Evolutionary conservation across 2,113 vertebrate species (phyloP), one percentile per base, ranked within the genome.

Genomic region (Megaleporinus macrocephalus): DNA sequence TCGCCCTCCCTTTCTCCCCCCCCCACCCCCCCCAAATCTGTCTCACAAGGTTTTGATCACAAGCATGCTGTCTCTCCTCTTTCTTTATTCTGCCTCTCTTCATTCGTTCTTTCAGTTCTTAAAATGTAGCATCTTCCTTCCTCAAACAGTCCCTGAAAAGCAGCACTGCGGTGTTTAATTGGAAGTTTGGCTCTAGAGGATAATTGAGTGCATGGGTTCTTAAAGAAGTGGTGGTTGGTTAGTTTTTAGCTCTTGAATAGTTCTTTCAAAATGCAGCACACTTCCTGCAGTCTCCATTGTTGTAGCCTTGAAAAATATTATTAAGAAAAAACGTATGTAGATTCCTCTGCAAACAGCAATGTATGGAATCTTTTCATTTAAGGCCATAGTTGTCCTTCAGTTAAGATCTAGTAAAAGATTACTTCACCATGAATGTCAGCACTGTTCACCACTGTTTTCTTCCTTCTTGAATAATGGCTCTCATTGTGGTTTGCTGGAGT

Each of bases 81-180:
- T 27, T 29, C 22, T 55, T 57, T 57, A 22, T 57, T 57, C 53
- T 57, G 20, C 20, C 20, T 20, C 14, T 57, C 53, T 57, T 22
- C 53, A 57, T 57, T 7, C 26, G 5, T 20, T 36, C 18, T 18
- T 66, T 30, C 5, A 9, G 33, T 36, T 36, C 33, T 36, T 36
- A 36, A 36, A 36, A 36, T 36, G 33, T 36, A 36, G 6, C 12
- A 16, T 41, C 73, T 41, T 55, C 16, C 51, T 55, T 55, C 51
- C 55, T 33, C 29, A 26, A n/a, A 75, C 73, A 41, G 55, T 44
- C 55, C 33, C 55, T 61, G 73, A 59, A 30, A 20, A 44, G 14
- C n/a, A 76, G 33, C 55, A 41, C 14, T 62, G 73, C 11, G 9
- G 73, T 62, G 41, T 76, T 76, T 76, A 76, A 76, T 59, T 62